Conservation (phyloP, 1,140 invertebrate species). For the Drosophila willistoni region DNA sequence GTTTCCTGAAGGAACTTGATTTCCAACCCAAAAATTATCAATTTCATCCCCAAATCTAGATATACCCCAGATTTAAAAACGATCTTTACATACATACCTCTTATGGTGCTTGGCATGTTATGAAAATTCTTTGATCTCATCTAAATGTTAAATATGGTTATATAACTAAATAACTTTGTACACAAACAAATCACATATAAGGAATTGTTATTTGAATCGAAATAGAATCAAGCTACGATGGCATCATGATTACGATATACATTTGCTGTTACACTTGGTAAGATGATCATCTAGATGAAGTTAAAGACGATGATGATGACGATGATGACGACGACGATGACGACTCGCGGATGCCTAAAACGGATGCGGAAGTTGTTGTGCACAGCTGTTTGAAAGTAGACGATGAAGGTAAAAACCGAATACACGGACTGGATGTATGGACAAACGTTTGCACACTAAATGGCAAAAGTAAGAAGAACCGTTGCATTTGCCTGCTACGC, state of each 20-base stretch:
- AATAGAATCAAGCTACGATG: slow-evolving; percentile 29
- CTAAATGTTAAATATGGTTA: slow-evolving; percentile 28
- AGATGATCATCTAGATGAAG: slow-evolving; percentile 9
- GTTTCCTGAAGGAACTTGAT: no score
- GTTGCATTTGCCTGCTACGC: slow-evolving; percentile 44
- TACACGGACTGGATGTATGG: slow-evolving; percentile 74
- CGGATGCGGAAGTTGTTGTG: slow-evolving; percentile 5
- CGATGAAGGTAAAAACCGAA: slow-evolving; percentile 30
- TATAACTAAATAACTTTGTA: slow-evolving; percentile 21
- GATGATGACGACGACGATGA: slow-evolving; percentile 24
- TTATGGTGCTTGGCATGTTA: slow-evolving; percentile 80
- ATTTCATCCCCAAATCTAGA: no score
- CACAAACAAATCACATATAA: slow-evolving; percentile 19
- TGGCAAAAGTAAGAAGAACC: slow-evolving; percentile 52
- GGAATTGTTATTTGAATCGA: slow-evolving; percentile 17
- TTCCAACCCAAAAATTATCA: no score
- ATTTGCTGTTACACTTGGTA: background rate
- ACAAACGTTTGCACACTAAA: slow-evolving; percentile 80
- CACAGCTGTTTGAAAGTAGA: slow-evolving; percentile 15
- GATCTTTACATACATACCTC: slow-evolving; percentile 67
- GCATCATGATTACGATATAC: slow-evolving; percentile 42
- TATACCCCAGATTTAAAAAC: no score
- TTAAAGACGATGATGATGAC: slow-evolving; percentile 28
- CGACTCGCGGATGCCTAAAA: slow-evolving; percentile 13
- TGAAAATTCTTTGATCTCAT: slow-evolving; percentile 59